Evolutionary conservation across 2,888 invertebrate species (phyloP).

Genomic region (Mantis religiosa): DNA sequence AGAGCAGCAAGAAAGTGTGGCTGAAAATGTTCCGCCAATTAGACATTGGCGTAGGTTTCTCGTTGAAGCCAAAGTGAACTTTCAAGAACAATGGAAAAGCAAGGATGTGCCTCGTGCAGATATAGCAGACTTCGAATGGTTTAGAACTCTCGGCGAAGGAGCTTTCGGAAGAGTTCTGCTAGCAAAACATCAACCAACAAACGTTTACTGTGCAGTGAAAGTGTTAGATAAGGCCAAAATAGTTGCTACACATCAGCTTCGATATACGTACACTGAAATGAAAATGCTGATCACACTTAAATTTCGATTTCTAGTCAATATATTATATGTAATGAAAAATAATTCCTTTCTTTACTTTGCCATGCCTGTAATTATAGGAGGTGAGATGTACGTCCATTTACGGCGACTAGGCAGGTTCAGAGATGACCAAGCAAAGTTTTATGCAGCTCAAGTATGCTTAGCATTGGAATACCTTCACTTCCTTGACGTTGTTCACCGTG

Average conservation of each 20-base stretch:
- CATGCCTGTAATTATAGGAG: slow-evolving; percentile 27
- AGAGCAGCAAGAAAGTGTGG: not conserved
- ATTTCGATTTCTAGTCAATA: slow-evolving; percentile 19
- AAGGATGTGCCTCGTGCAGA: not conserved
- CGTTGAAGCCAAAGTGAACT: not conserved
- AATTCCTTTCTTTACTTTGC: slow-evolving; percentile 25
- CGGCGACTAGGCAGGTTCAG: slow-evolving; percentile 22
- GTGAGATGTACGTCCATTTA: slow-evolving; percentile 28
- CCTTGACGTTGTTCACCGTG: slow-evolving; percentile 25
- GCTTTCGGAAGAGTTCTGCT: slow-evolving; percentile 27
- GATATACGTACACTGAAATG: slow-evolving; percentile 25
- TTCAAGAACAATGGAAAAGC: not conserved
- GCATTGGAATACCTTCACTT: slow-evolving; percentile 29
- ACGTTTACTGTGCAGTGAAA: slow-evolving; percentile 23
- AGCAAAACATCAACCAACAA: slow-evolving; percentile 9
- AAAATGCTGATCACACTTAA: slow-evolving; percentile 12
- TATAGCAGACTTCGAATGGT: not conserved
- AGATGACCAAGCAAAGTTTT: slow-evolving; percentile 27
- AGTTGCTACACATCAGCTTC: slow-evolving; percentile 25
- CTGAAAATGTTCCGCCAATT: not conserved
- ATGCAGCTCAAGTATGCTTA: slow-evolving; percentile 27
- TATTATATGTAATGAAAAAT: slow-evolving; percentile 25
- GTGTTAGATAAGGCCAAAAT: slow-evolving; percentile 22
- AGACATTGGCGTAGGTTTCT: not conserved
- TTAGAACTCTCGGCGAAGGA: slow-evolving; percentile 25